phyloP scores from a whole-genome alignment of 2,797 vertebrate species.

The Sebastes itinus region DNA sequence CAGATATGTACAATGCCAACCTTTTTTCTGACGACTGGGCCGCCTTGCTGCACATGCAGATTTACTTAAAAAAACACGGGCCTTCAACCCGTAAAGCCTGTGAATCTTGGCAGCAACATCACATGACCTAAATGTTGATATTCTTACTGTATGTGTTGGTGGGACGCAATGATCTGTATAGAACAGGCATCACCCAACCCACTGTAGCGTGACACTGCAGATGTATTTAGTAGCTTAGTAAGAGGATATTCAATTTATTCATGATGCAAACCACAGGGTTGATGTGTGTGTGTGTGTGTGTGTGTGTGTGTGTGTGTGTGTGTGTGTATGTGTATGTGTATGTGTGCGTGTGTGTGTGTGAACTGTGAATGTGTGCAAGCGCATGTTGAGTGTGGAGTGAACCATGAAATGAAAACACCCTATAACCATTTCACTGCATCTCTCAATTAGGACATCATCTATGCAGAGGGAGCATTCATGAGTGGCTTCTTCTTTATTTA shows the following conservation, averaged over 20 bases:
- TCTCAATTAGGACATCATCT: slow-evolving; percentile 78
- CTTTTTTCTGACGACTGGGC: background rate
- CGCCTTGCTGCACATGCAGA: background rate
- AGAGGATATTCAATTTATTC: slow-evolving; percentile 81
- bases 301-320: slow-evolving; percentile 14
- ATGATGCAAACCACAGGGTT: slow-evolving; percentile 74
- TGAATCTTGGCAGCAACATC: slow-evolving; percentile 13
- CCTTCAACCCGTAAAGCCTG: background rate
- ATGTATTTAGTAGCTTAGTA: slow-evolving; percentile 74
- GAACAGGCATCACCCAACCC: slow-evolving; percentile 27
- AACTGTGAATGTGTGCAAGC: slow-evolving; percentile 34
- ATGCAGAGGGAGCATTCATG: slow-evolving; percentile 62
- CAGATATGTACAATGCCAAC: fast-evolving
- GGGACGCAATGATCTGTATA: slow-evolving; percentile 33
- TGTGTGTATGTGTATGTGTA: slow-evolving; percentile 25
- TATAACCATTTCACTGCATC: slow-evolving; percentile 74
- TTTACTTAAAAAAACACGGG: background rate
- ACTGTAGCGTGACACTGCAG: slow-evolving; percentile 65
- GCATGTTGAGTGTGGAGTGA: slow-evolving; percentile 69
- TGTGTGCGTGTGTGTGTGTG: background rate
- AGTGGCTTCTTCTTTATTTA: slow-evolving; percentile 71
- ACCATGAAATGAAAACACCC: slow-evolving; percentile 81
- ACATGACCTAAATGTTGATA: slow-evolving; percentile 47
- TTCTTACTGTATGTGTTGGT: slow-evolving; percentile 42
- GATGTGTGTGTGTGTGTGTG: slow-evolving; percentile 34